phyloP scores from a whole-genome alignment of 2,888 invertebrate species.

The Rhaphigaster nebulosa region DNA sequence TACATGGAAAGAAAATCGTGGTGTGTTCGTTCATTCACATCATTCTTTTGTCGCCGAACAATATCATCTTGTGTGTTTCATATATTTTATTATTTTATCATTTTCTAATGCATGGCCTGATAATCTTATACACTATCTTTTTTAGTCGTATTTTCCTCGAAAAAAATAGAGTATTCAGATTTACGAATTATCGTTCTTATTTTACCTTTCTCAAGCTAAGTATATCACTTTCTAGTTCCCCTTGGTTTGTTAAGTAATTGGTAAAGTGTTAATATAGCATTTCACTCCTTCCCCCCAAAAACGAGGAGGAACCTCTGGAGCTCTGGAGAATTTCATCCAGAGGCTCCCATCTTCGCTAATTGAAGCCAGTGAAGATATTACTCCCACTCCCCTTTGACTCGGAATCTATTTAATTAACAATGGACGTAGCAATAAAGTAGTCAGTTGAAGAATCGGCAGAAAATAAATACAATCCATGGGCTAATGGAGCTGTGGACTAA shows the following conservation, averaged over 20 bases:
- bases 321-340: background rate
- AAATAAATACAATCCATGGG: background rate
- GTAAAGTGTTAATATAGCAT: background rate
- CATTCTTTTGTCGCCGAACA: no score
- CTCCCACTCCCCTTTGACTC: background rate
- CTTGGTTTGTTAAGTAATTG: background rate
- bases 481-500: background rate
- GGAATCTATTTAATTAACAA: conserved; percentile 33
- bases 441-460: background rate
- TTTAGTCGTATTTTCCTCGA: no score
- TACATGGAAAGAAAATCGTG: no score
- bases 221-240: background rate
- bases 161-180: no score
- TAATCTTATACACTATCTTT: no score
- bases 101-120: no score
- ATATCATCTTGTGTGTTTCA: no score
- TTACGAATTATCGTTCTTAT: background rate
- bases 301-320: background rate
- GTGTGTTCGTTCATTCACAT: no score
- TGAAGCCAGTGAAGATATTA: background rate
- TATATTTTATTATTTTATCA: no score
- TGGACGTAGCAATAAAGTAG: background rate
- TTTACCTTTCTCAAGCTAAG: background rate
- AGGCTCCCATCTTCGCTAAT: background rate
- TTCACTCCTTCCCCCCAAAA: background rate